These are phyloP conservation scores for Paracyclopina nana DNA, from an alignment of 1,140 invertebrate genomes.

Conservation along the genomic window DNA sequence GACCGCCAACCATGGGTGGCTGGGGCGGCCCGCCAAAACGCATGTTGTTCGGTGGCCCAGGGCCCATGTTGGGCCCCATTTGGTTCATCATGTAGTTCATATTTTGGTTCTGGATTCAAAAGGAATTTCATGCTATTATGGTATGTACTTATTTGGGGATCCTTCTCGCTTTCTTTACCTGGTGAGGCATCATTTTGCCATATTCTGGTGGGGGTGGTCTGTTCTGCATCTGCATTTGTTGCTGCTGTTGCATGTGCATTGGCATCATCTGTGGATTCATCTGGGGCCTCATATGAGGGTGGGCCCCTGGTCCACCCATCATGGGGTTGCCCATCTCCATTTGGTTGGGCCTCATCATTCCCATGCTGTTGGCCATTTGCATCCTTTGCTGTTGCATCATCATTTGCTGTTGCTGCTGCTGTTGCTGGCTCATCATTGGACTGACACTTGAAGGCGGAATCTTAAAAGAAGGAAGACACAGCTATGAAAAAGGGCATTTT, in stretches of 20 bases:
- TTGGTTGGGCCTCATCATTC: conserved; percentile 2
- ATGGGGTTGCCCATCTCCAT: background rate
- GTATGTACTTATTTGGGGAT: background rate
- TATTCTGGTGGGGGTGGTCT: conserved; percentile 15
- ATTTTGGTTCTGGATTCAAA: conserved; percentile 10
- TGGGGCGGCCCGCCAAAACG: too few relatives aligned
- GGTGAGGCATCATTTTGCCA: conserved; percentile 9
- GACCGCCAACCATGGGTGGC: background rate
- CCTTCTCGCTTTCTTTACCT: background rate
- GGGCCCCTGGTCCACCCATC: background rate
- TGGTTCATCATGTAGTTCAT: conserved; percentile 17
- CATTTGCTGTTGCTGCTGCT: conserved; percentile 11
- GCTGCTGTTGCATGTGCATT: conserved; percentile 15
- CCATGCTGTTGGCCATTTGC: conserved; percentile 8
- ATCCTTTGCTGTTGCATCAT: conserved; percentile 6
- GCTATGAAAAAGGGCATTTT: background rate
- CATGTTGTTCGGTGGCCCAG: background rate
- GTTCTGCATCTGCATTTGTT: background rate
- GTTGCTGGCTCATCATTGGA: conserved; percentile 5
- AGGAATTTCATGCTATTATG: background rate
- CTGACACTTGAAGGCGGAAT: background rate
- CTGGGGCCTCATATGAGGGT: conserved; percentile 8
- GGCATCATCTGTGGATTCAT: conserved; percentile 14
- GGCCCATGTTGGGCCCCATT: conserved; percentile 5
- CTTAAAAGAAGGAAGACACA: background rate